phyloP scores from a whole-genome alignment of 2,113 vertebrate genomes.

The Anarhynchus alexandrinus region DNA sequence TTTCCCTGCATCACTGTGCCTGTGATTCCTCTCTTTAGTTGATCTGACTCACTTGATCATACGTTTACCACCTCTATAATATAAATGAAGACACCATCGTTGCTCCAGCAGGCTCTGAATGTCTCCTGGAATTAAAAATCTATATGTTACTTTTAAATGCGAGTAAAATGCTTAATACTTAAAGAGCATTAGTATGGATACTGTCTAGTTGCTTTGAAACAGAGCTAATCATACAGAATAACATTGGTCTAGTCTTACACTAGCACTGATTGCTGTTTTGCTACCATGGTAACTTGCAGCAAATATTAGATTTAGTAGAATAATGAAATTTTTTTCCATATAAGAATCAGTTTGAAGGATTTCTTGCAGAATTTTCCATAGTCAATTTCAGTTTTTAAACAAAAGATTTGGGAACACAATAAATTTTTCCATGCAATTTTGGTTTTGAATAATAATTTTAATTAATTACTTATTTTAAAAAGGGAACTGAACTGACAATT shows the following conservation, averaged over 20 bases:
- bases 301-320: not conserved
- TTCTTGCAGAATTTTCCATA: not conserved
- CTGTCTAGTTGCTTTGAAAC: not conserved
- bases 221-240: not conserved
- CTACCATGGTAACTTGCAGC: constrained; percentile 4
- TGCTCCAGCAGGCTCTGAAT: not conserved
- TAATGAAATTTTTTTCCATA: not conserved
- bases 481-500: not conserved
- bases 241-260: not conserved
- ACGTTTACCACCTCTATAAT: not conserved
- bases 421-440: not conserved
- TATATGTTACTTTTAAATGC: not conserved
- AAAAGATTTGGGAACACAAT: not conserved
- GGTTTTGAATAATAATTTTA: not conserved
- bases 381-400: not conserved
- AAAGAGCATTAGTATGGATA: not conserved
- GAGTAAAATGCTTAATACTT: not conserved
- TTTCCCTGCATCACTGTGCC: not conserved
- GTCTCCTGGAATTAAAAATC: not conserved
- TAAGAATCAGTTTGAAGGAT: not conserved
- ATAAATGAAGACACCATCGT: not conserved
- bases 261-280: not conserved
- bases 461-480: not conserved
- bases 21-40: not conserved
- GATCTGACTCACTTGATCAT: not conserved